Conservation (phyloP, 1,140 invertebrate genomes). For the Papilio helenus region DNA sequence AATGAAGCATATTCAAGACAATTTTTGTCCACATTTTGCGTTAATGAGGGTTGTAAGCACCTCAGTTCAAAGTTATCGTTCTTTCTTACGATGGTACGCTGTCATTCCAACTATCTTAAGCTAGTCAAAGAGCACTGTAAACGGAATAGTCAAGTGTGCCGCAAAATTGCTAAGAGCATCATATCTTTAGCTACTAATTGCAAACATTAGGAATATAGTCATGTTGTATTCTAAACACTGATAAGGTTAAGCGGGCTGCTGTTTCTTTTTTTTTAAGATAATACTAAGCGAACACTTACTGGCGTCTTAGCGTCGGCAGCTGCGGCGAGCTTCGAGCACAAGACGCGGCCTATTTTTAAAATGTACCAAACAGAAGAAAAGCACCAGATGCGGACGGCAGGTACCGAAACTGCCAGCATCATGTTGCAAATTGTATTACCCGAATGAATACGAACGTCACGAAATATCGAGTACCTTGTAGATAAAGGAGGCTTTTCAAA, state of each 20-base stretch:
- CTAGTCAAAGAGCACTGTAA: background rate
- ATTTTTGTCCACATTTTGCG: background rate
- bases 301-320: constrained; percentile 49
- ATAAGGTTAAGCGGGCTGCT: constrained; percentile 41
- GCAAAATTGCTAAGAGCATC: background rate
- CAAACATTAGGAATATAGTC: constrained; percentile 16
- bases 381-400: constrained; percentile 75
- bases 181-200: background rate
- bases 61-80: too few species aligned
- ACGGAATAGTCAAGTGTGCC: background rate
- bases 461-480: background rate
- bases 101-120: background rate
- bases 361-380: constrained; percentile 60
- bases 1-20: background rate
- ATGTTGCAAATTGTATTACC: constrained; percentile 70
- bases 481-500: constrained; percentile 44
- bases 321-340: constrained; percentile 49
- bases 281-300: constrained; percentile 37
- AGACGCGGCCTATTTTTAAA: constrained; percentile 70
- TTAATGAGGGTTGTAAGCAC: too few species aligned
- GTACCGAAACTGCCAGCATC: constrained; percentile 73
- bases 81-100: too few species aligned
- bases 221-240: constrained; percentile 5
- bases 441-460: constrained; percentile 49
- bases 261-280: constrained; percentile 40